Evolutionary conservation across 2,113 vertebrate genomes (phyloP).

Genomic region (Abramis brama): DNA sequence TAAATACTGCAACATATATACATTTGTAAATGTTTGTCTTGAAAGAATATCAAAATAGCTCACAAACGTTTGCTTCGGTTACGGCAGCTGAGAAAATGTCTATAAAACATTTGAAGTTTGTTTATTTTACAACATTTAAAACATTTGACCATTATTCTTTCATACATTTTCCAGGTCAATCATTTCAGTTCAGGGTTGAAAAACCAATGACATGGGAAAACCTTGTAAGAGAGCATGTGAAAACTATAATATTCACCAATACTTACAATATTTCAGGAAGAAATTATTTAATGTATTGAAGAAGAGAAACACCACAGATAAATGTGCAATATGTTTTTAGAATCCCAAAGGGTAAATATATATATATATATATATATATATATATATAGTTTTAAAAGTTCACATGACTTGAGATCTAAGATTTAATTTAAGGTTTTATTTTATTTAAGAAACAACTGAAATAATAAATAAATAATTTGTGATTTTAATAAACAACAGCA

Average conservation of each 20-base stretch:
- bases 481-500: not conserved
- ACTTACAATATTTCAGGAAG: not conserved
- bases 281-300: not conserved
- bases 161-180: not conserved
- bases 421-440: not conserved
- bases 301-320: not conserved
- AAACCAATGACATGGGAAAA: not conserved
- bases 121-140: not conserved
- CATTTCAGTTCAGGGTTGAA: not conserved
- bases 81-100: not conserved
- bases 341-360: not conserved
- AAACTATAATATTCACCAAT: not conserved
- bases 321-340: not conserved
- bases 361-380: too few relatives aligned
- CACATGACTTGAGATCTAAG: not conserved
- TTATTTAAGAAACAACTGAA: not conserved
- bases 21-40: not conserved
- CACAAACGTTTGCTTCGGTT: not conserved
- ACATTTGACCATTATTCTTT: not conserved
- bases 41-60: not conserved
- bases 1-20: constrained; percentile 20
- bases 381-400: not conserved
- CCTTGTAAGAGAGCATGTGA: not conserved
- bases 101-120: not conserved
- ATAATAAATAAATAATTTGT: not conserved